Evolutionary conservation across 1,140 invertebrate species (phyloP).

Genomic region (Oreohelix idahoensis): DNA sequence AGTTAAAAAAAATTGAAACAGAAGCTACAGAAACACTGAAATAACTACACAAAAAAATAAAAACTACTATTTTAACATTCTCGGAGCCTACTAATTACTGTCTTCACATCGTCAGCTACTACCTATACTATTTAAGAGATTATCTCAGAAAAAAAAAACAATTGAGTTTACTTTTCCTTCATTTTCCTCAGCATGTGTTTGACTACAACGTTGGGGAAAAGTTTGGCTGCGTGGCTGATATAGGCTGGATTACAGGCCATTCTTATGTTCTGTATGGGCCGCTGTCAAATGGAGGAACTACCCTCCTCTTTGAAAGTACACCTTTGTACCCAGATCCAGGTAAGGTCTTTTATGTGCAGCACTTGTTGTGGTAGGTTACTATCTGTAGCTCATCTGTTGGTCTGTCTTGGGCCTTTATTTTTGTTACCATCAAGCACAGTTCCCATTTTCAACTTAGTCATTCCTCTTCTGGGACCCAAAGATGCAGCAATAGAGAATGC

Average conservation of each 20-base stretch:
- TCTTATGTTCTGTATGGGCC: conserved; percentile 77
- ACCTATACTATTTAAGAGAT: not conserved
- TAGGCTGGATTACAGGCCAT: conserved; percentile 79
- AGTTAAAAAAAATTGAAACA: no score
- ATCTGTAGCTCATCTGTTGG: no score
- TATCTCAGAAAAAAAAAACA: not conserved
- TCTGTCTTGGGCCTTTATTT: no score
- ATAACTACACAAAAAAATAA: no score
- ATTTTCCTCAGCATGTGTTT: conserved; percentile 72
- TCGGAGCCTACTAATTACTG: no score
- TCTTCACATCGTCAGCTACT: no score
- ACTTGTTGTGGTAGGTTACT: not conserved
- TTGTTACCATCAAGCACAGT: no score
- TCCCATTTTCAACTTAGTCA: no score
- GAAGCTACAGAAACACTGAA: no score
- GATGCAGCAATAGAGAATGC: no score
- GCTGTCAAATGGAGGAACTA: conserved; percentile 76
- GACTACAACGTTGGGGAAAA: conserved; percentile 74
- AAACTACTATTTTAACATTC: no score
- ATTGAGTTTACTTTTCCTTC: not conserved
- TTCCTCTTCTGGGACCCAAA: no score
- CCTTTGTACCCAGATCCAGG: conserved; percentile 77
- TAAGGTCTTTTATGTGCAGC: conserved; percentile 46
- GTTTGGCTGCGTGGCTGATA: conserved; percentile 78
- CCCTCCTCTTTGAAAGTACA: conserved; percentile 77